phyloP scores from a whole-genome alignment of 2,113 vertebrate genomes.

The Mirza zaza region DNA sequence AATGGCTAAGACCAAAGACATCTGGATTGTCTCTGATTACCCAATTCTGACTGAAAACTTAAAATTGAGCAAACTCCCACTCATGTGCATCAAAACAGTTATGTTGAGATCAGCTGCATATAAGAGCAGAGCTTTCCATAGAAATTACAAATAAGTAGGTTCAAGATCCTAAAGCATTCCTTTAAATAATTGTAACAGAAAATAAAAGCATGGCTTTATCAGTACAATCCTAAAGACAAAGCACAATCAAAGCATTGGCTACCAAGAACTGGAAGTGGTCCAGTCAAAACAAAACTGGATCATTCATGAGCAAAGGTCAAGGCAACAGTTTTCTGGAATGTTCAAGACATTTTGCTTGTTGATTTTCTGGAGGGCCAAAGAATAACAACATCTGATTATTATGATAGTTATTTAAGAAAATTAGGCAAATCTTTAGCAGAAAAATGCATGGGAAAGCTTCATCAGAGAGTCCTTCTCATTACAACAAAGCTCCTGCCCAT shows the following conservation, averaged over 20 bases:
- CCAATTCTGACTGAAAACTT: neutral
- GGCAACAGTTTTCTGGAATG: neutral
- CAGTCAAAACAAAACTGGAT: neutral
- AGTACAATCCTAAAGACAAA: neutral
- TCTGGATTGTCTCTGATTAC: neutral
- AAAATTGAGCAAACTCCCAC: neutral
- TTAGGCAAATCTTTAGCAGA: neutral
- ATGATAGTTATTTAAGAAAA: neutral
- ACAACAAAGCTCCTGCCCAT: neutral
- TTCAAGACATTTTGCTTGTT: neutral
- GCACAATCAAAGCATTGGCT: neutral
- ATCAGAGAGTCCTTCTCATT: neutral
- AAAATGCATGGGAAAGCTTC: neutral
- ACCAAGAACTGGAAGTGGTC: neutral
- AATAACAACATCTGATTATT: neutral
- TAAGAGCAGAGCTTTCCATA: neutral
- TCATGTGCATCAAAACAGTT: neutral
- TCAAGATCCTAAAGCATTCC: neutral
- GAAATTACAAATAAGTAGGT: neutral
- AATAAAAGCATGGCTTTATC: neutral
- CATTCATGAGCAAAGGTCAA: neutral
- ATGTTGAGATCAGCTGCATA: neutral
- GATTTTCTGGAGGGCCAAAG: neutral
- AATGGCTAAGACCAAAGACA: neutral
- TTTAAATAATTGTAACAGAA: neutral